Base-by-base conservation (phyloP, 2,113 vertebrate genomes). In the Rhinoderma darwinii region DNA sequence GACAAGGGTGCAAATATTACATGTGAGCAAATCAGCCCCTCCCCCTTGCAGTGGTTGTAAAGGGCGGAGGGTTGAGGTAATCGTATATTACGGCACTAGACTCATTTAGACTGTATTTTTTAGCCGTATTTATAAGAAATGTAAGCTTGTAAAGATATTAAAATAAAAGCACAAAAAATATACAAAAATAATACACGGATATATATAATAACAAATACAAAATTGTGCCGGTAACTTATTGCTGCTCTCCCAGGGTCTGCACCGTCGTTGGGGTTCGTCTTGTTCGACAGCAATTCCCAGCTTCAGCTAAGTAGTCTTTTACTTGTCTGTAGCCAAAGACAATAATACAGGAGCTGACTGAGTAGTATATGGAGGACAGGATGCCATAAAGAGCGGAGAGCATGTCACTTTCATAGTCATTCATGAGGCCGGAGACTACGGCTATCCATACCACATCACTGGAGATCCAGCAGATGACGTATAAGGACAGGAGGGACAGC, bases 341-440 rank as follows among this genome's bases (percentile, higher is more conserved):
- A 27, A 83, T 47, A 14, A 86, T 78, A 4, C 77, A 89, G 0
- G 85, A 90, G 8, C 88, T 89, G 73, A 66, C 39, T 0, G 89
- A 89, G 35, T 88, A 89, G 85, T 43, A 90, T 22, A 89, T 30
- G 4, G 51, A 89, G 51, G 84, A 88, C 41, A 91, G n/a, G 1
- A 86, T 56, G 39, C 88, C 6, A 0, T 61, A 89, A 10, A 88
- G 27, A 3, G 39, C 70, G 0, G 35, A 51, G n/a, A 90, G 88
- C 61, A 86, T 20, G 5, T 79, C 47, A 35, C 50, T 88, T n/a
- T 89, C 63, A 63, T 87, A 72, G 17, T 27, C 43, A 15, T 27
- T 81, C 15, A 85, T 77, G 3, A 90, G 22, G 1, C 83, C 84
- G 1, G 86, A 82, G 78, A 88, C 32, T 2, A 82, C 43, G 43